Evolutionary conservation across 1,140 invertebrate species (phyloP).

Genomic region (Cepaea nemoralis): DNA sequence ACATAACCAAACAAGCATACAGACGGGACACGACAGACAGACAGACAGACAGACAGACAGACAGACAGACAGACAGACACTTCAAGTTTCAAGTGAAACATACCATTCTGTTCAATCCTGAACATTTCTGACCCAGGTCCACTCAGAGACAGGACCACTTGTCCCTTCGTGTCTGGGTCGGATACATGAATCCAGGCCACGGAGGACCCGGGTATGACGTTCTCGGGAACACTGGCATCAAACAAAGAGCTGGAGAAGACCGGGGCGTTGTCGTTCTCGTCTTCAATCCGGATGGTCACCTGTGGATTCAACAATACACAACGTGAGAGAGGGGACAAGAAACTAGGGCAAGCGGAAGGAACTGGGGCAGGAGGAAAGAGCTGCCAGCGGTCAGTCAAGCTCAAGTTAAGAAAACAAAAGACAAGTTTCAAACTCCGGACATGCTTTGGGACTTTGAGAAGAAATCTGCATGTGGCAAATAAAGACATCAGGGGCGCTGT

Average conservation of each 20-base stretch:
- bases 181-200: conserved; percentile 14
- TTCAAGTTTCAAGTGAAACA: too few species aligned
- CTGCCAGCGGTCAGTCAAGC: neutral
- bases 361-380: neutral
- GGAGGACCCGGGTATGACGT: neutral
- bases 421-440: too few species aligned
- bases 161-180: conserved; percentile 14
- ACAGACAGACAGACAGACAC: too few species aligned
- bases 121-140: conserved; percentile 27
- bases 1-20: too few species aligned
- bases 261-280: conserved; percentile 69
- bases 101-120: conserved; percentile 26
- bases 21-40: too few species aligned
- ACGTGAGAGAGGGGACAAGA: neutral
- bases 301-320: conserved; percentile 67
- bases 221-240: conserved; percentile 28
- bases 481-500: too few species aligned
- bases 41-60: too few species aligned
- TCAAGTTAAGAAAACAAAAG: too few species aligned
- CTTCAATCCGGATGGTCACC: conserved; percentile 58
- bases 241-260: conserved; percentile 60
- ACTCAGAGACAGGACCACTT: conserved; percentile 9
- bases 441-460: too few species aligned
- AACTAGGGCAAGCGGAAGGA: neutral
- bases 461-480: too few species aligned